These are phyloP conservation scores for Spilosoma lubricipeda DNA, from an alignment of 2,888 invertebrate genomes.

Conservation along the genomic window DNA sequence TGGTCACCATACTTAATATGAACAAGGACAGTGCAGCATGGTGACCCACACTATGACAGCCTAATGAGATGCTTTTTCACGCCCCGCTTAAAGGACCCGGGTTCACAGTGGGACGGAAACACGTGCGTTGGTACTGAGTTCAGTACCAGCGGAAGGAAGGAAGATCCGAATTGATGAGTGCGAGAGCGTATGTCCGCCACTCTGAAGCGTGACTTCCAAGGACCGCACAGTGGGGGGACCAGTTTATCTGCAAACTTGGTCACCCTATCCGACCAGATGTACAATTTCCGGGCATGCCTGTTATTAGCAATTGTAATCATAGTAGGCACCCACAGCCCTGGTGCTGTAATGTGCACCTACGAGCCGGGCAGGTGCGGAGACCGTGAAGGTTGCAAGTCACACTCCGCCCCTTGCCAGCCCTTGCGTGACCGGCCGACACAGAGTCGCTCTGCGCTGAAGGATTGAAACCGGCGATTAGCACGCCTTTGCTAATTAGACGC, in stretches of 20 bases:
- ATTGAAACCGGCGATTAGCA: background rate
- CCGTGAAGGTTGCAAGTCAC: constrained; percentile 17
- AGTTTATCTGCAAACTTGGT: background rate
- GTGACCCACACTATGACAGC: no score
- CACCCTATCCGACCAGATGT: background rate
- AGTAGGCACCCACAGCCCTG: background rate
- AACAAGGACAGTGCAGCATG: no score
- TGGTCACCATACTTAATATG: no score
- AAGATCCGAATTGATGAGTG: no score
- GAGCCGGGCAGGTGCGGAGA: background rate
- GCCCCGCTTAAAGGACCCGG: no score
- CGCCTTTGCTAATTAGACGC: constrained; percentile 1
- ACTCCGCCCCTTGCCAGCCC: background rate
- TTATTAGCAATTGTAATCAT: background rate
- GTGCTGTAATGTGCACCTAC: background rate
- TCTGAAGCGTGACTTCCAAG: no score
- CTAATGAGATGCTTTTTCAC: no score
- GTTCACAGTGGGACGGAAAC: no score
- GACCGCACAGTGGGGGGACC: no score
- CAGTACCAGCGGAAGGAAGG: no score
- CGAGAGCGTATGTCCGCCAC: no score
- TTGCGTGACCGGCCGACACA: constrained; percentile 14
- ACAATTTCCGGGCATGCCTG: background rate
- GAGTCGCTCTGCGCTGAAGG: background rate
- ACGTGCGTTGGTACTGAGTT: no score